phyloP scores from a whole-genome alignment of 1,140 invertebrate species.

The Musca domestica region DNA sequence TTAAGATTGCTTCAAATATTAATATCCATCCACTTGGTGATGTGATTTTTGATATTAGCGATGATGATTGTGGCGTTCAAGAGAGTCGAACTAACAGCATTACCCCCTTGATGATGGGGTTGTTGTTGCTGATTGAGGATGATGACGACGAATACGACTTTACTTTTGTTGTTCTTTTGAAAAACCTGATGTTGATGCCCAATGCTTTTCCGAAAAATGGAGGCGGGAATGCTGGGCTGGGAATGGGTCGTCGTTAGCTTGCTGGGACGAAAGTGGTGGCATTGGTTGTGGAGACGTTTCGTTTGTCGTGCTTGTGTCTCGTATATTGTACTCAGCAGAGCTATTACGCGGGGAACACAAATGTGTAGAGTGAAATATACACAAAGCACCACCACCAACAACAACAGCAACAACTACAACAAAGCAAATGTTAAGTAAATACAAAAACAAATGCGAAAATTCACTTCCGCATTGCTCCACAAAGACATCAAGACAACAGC shows the following conservation, averaged over 20 bases:
- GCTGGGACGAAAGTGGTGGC: no score
- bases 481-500: conserved; percentile 23
- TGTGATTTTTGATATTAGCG: not conserved
- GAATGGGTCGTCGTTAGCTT: no score
- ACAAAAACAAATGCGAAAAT: conserved; percentile 33
- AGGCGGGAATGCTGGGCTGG: not conserved
- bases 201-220: not conserved
- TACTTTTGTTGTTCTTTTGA: not conserved
- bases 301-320: no score
- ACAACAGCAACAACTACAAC: conserved; percentile 6
- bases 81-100: not conserved
- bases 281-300: no score
- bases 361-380: not conserved
- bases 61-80: not conserved
- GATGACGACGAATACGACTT: not conserved
- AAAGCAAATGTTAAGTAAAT: conserved; percentile 18
- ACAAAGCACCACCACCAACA: not conserved
- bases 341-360: no score
- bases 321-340: no score
- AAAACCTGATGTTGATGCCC: no score
- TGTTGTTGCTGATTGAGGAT: not conserved
- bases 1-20: not conserved
- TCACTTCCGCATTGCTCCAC: conserved; percentile 54
- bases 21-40: not conserved
- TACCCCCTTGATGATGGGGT: no score